A percentile compares a stretch with the other conserved stretches of the same genome.
phyloP scores from a whole-genome alignment of 2,797 vertebrate species.

The Microhierax caerulescens region DNA sequence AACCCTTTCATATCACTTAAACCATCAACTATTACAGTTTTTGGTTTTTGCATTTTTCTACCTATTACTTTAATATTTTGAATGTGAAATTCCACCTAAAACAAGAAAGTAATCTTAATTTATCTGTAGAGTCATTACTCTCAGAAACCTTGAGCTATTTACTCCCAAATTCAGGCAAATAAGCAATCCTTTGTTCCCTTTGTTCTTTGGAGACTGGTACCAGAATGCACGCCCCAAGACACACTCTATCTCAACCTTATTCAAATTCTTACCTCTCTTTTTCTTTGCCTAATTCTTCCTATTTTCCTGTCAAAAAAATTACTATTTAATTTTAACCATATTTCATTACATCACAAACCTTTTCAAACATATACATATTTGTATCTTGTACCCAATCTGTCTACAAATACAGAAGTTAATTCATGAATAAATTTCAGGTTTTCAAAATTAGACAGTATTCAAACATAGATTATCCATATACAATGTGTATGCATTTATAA shows the following conservation, averaged over 20 bases:
- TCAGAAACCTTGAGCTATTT: background rate
- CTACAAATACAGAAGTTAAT: background rate
- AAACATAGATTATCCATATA: background rate
- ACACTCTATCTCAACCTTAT: background rate
- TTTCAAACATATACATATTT: background rate
- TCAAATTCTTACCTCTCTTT: background rate
- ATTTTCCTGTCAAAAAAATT: background rate
- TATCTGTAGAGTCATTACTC: background rate
- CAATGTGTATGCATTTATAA: background rate
- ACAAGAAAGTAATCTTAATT: background rate
- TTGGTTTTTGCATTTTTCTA: fast-evolving
- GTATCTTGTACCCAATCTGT: background rate
- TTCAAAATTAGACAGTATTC: background rate
- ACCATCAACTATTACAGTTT: background rate
- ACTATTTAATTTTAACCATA: background rate
- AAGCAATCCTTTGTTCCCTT: background rate
- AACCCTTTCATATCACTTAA: background rate
- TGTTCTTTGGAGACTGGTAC: background rate
- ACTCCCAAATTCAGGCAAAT: background rate
- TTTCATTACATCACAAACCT: background rate
- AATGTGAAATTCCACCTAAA: background rate
- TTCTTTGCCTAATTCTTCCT: background rate
- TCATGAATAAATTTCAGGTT: background rate
- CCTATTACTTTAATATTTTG: background rate
- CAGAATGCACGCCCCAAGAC: background rate